Base-by-base conservation (phyloP, 1,140 invertebrate genomes). In the Pseudachorutes palmiensis region DNA sequence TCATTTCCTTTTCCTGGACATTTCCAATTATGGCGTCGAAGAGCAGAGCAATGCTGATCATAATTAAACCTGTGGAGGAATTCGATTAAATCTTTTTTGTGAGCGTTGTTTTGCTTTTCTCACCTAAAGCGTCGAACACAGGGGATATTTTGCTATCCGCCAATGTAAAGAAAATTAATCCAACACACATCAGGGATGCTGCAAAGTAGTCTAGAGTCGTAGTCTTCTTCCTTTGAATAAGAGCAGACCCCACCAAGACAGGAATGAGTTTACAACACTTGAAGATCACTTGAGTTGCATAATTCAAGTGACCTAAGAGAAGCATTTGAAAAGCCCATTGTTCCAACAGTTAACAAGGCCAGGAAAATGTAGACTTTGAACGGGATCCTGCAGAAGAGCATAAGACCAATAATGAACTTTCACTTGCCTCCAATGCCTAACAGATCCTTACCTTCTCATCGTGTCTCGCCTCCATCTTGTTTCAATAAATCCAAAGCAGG, bases 201-300 rank as follows among this genome's bases (percentile, higher is more conserved):
- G 94, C 89, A 29, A 87, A 70, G 77, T 94, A 90, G 80, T 97
- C 93, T 60, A 94, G 76, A 2, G 85, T 78, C 24, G 86, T 86
- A 78, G 94, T 95, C 72, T 84, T 85, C 80, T 96, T 97, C 73
- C 88, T 86, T 81, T 96, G 88, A 76, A 97, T 96, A 26, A 97
- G 72, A 71, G 96, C 89, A 69, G 92, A 90, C 55, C 94, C 94
- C 69, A 94, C 85, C 72, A 97, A 83, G 0, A 97, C 94, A 1
- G 95, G 95, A 74, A 97, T 94, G 0, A 98, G 82, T 80, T 98
- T 98, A 76, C 95, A 98, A 76, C 93, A 96, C 79, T 94, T 94
- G 76, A 94, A 94, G 73, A 94, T 93, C n/a, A 94, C 86, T 79
- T 89, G 83, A 1, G 91, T 94, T 24, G 95, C 94, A 80, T 97